phyloP scores from a whole-genome alignment of 2,797 vertebrate genomes.

The Eulemur rubriventer region DNA sequence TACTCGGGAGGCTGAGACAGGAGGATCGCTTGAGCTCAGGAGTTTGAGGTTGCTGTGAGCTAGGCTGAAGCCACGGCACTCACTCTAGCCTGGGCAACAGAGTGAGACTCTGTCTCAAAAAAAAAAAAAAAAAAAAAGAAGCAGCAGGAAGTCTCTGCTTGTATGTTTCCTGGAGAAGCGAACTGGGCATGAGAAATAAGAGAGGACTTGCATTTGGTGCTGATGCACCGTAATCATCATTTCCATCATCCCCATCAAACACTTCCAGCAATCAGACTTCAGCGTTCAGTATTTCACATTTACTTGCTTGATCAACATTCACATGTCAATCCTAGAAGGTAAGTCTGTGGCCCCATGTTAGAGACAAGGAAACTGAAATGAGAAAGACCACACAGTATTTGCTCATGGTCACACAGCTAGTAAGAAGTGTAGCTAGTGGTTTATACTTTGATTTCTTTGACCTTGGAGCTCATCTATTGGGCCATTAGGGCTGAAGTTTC shows the following conservation, averaged over 20 bases:
- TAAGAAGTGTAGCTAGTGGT: neutral
- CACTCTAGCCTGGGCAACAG: too few relatives aligned
- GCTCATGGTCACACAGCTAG: neutral
- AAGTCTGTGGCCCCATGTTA: neutral
- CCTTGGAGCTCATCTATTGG: neutral
- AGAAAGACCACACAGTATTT: neutral
- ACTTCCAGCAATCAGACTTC: neutral
- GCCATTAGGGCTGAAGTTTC: neutral
- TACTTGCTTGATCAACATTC: neutral
- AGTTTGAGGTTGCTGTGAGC: too few relatives aligned
- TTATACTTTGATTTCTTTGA: neutral
- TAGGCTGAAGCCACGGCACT: too few relatives aligned
- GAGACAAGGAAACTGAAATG: neutral
- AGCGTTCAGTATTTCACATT: neutral
- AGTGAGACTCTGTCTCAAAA: too few relatives aligned
- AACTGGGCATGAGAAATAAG: neutral
- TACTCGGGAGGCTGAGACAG: too few relatives aligned
- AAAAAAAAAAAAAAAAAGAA: neutral
- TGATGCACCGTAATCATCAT: neutral
- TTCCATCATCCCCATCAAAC: neutral
- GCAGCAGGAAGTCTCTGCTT: neutral
- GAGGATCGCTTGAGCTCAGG: too few relatives aligned
- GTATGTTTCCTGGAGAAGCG: neutral
- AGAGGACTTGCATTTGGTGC: rapidly evolving
- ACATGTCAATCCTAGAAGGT: neutral